Conservation (phyloP, 2,888 invertebrate species). For the Eudasyphora cyanicolor region DNA sequence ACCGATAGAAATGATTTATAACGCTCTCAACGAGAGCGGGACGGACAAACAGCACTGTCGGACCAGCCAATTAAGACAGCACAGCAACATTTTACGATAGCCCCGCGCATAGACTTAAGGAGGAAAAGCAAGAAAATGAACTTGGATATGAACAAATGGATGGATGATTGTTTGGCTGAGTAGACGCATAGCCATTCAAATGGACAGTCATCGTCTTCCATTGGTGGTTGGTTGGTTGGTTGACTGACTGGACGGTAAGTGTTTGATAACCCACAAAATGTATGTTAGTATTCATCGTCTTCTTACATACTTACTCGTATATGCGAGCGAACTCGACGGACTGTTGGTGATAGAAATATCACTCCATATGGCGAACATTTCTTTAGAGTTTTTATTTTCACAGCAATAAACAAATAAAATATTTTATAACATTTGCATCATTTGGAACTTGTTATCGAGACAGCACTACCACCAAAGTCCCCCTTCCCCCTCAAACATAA, state of each 20-base stretch:
- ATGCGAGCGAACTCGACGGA: background rate
- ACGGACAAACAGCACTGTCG: background rate
- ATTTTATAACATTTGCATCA: conserved; percentile 55
- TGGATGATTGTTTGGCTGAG: background rate
- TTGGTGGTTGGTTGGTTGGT: background rate
- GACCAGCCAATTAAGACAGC: conserved; percentile 54
- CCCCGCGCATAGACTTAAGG: background rate
- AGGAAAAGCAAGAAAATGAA: background rate
- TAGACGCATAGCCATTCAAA: background rate
- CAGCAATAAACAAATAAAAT: conserved; percentile 58
- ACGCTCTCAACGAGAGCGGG: conserved; percentile 40
- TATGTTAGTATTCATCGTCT: too few relatives aligned
- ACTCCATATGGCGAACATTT: conserved; percentile 13
- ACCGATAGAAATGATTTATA: conserved; percentile 61
- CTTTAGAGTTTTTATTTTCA: conserved; percentile 39
- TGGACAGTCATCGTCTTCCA: too few relatives aligned
- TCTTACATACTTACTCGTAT: too few relatives aligned
- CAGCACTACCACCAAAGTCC: background rate
- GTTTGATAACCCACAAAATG: background rate
- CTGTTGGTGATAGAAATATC: background rate
- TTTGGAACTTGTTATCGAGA: conserved; percentile 57
- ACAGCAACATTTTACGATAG: conserved; percentile 43
- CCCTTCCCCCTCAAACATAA: background rate
- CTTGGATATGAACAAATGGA: background rate
- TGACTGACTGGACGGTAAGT: background rate